A percentile compares a stretch with the other conserved stretches of the same genome.
phyloP scores from a whole-genome alignment of 2,797 vertebrate genomes.

The Centropyge bicolor region DNA sequence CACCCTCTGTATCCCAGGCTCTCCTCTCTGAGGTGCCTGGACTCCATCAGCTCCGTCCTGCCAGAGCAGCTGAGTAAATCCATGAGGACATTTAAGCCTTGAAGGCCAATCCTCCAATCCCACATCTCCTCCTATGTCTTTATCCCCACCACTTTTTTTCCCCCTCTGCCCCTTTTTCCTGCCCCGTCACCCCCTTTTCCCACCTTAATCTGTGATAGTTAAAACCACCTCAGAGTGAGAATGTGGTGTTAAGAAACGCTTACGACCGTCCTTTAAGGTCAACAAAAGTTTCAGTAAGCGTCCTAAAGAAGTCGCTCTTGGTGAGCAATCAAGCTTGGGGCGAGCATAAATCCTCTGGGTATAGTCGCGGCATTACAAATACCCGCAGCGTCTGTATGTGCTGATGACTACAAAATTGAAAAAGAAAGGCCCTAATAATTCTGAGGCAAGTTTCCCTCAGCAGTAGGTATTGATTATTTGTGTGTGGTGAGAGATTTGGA shows the following conservation, averaged over 20 bases:
- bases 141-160: slow-evolving; percentile 1
- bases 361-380: slow-evolving; percentile 91
- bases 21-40: slow-evolving; percentile 14
- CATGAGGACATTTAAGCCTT: slow-evolving; percentile 67
- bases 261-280: slow-evolving; percentile 72
- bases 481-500: slow-evolving; percentile 99
- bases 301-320: slow-evolving; percentile 84
- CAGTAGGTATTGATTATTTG: slow-evolving; percentile 99
- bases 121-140: slow-evolving; percentile 28
- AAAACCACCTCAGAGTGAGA: slow-evolving; percentile 47
- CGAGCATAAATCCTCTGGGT: slow-evolving; percentile 90
- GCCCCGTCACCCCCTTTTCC: slow-evolving; percentile 27
- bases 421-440: slow-evolving; percentile 98
- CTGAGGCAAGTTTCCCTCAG: slow-evolving; percentile 96
- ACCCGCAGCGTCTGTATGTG: slow-evolving; percentile 91
- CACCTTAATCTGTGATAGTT: slow-evolving; percentile 30
- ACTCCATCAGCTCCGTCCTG: slow-evolving; percentile 33
- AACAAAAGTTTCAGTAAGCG: slow-evolving; percentile 85
- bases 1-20: background rate
- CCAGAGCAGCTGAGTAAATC: slow-evolving; percentile 70
- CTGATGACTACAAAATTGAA: slow-evolving; percentile 99
- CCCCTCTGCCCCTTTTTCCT: slow-evolving; percentile 4
- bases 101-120: slow-evolving; percentile 49
- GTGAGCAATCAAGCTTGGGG: slow-evolving; percentile 90
- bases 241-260: slow-evolving; percentile 59